Evolutionary conservation across 2,888 invertebrate species (phyloP).

Genomic region (Eudemis profundana): DNA sequence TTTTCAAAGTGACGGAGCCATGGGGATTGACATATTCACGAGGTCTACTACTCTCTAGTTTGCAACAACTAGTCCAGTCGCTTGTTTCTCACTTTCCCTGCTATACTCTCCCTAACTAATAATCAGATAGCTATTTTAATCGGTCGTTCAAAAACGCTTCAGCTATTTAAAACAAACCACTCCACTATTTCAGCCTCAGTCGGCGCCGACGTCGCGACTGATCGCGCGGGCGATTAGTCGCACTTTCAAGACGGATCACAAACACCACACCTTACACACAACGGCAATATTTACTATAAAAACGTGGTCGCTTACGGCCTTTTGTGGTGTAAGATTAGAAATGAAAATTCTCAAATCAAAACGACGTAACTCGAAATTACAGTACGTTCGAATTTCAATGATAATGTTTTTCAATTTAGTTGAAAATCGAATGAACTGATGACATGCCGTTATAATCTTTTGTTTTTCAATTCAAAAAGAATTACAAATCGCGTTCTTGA

Average conservation of each 20-base stretch:
- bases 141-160: constrained; percentile 24
- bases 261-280: constrained; percentile 49
- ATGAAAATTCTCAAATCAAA: neutral
- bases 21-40: no score
- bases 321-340: neutral
- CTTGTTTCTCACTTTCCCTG: no score
- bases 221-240: constrained; percentile 69
- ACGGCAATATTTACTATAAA: neutral
- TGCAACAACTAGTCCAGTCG: no score
- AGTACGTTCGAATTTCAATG: neutral
- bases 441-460: neutral
- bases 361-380: neutral
- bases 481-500: neutral
- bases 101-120: constrained; percentile 11
- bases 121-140: constrained; percentile 20
- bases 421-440: neutral
- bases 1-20: no score
- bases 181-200: constrained; percentile 53
- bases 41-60: no score
- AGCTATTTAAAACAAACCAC: constrained; percentile 40
- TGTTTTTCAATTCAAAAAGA: neutral
- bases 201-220: constrained; percentile 61
- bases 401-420: neutral
- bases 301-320: neutral
- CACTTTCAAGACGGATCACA: constrained; percentile 80